These are phyloP conservation scores for Dexiosoma caninum DNA, from an alignment of 2,888 invertebrate genomes.

Conservation along the genomic window DNA sequence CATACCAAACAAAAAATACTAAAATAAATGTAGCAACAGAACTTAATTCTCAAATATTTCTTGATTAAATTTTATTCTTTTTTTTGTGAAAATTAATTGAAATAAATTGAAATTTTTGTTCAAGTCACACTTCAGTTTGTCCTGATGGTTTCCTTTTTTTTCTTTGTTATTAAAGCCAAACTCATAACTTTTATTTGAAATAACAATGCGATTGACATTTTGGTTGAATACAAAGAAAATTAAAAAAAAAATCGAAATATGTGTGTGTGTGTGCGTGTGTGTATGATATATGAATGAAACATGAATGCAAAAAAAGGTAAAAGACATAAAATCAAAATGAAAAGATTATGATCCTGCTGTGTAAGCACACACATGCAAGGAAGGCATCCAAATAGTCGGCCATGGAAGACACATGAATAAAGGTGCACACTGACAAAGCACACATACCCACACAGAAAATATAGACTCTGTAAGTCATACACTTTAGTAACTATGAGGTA, in stretches of 20 bases:
- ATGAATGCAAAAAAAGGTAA: constrained; percentile 30
- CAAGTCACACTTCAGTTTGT: constrained; percentile 21
- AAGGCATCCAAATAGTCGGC: not conserved
- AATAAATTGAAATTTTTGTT: constrained; percentile 12
- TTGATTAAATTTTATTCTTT: constrained; percentile 30
- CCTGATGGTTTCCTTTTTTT: constrained; percentile 9
- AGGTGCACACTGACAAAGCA: constrained; percentile 60
- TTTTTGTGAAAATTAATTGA: constrained; percentile 26
- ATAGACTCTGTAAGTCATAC: no score
- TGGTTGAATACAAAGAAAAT: constrained; percentile 21
- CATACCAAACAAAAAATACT: constrained; percentile 1
- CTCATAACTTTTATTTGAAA: constrained; percentile 49
- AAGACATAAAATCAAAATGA: constrained; percentile 40
- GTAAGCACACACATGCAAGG: constrained; percentile 68
- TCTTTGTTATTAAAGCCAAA: constrained; percentile 43
- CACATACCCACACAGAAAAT: not conserved
- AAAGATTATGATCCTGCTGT: constrained; percentile 68
- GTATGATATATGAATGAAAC: constrained; percentile 9
- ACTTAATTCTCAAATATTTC: constrained; percentile 27
- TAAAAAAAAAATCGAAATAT: not conserved
- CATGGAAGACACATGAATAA: constrained; percentile 50
- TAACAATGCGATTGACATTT: constrained; percentile 56
- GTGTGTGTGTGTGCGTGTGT: not conserved
- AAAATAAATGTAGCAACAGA: not conserved
- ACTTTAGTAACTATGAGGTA: not conserved